These are phyloP conservation scores for Ceratosolen fusciceps DNA, from an alignment of 1,140 invertebrate species.

Conservation along the genomic window DNA sequence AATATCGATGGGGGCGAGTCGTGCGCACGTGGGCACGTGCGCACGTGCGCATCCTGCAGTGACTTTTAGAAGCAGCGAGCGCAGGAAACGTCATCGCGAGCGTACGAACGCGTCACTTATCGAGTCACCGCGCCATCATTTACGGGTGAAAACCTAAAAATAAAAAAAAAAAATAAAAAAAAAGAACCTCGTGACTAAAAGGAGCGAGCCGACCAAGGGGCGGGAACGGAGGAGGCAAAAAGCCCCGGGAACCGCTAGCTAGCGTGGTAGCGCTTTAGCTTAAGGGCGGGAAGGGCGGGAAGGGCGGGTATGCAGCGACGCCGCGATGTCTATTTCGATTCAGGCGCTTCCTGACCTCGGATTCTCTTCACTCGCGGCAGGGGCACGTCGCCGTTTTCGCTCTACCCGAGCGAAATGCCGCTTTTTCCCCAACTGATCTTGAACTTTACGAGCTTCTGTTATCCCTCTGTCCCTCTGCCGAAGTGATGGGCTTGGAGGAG, in stretches of 20 bases:
- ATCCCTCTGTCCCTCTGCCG: neutral
- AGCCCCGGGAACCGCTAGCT: too few species aligned
- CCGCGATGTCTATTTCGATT: slow-evolving; percentile 32
- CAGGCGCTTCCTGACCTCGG: slow-evolving; percentile 30
- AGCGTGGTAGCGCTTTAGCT: neutral
- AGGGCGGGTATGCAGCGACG: neutral
- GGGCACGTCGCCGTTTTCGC: too few species aligned
- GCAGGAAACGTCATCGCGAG: neutral
- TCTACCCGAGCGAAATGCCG: neutral
- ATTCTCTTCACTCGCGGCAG: slow-evolving; percentile 48
- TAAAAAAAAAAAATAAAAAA: too few species aligned
- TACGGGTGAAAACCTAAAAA: too few species aligned
- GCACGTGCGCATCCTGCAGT: too few species aligned
- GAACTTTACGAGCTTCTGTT: neutral
- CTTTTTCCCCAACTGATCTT: neutral
- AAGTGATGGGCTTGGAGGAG: too few species aligned
- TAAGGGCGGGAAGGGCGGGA: neutral
- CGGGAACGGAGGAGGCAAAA: too few species aligned
- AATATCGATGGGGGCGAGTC: too few species aligned
- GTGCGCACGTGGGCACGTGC: too few species aligned
- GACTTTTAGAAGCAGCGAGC: too few species aligned
- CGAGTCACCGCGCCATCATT: neutral
- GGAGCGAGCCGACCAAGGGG: too few species aligned
- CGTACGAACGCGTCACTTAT: neutral
- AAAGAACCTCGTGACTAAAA: too few species aligned